Base-by-base conservation (phyloP, 2,797 vertebrate species). In the Tangara arthus region DNA sequence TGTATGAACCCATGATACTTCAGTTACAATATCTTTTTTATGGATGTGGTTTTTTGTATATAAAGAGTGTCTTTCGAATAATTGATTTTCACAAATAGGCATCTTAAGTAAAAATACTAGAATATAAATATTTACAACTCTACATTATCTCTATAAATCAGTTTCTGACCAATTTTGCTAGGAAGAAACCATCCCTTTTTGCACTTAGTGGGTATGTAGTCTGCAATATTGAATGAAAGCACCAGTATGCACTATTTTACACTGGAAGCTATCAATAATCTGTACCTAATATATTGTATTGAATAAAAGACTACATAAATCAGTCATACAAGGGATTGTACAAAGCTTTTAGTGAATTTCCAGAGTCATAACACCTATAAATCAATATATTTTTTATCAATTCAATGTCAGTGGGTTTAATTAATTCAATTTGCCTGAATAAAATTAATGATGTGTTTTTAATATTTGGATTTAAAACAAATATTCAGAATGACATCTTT, bases 281-380 rank as follows among this genome's bases (percentile, higher is more conserved):
- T 20, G 30, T 66, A 60, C 46, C 23, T 86, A 89, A 88, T 53
- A 59, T 10, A 49, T 53, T 71, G 55, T 77, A 73, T 16, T 85
- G 68, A 84, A 90, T 72, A 39, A 82, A 84, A 86, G 49, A 60
- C 56, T 80, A 39, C 37, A 81, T 95, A 64, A 94, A 92, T 85
- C 76, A 47, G 12, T 77, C 81, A 47, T 66, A 82, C 28, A 84
- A 89, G 9, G 15, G 50, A 88, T 65, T 2, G 4, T 61, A 82
- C n/a, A 68, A 80, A 78, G 53, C 86, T 94, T 89, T 87, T 72
- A 94, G 76, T 53, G 60, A 69, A 76, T 92, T 94, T 89, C 44
- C 13, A 46, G 32, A 70, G n/a, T 65, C 42, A 61, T 47, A 77
- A 93, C 87, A 79, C 28, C 23, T 59, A 34, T 32, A 86, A 77